Conservation (phyloP, 2,797 vertebrate genomes). For the Decapterus maruadsi region DNA sequence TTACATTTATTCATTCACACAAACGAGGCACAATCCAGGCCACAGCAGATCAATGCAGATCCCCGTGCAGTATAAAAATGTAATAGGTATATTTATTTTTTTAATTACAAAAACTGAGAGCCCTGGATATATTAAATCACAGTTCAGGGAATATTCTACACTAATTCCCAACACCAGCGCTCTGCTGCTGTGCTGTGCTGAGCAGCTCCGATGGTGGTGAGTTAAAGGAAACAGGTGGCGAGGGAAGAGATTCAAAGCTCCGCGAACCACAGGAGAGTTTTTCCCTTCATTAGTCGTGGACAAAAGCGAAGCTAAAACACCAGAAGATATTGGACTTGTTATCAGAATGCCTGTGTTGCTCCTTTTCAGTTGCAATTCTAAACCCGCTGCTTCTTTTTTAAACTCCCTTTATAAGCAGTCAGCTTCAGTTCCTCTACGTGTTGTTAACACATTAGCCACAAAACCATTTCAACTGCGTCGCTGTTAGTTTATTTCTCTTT, state of each 20-base stretch:
- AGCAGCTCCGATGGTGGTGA: neutral
- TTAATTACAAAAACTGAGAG: neutral
- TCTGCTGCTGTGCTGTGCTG: neutral
- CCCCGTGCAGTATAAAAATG: slow-evolving; percentile 2
- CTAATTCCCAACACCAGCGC: neutral
- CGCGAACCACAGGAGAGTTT: slow-evolving; percentile 19
- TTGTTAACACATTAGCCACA: neutral
- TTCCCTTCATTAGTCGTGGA: slow-evolving; percentile 7
- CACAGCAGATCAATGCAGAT: neutral
- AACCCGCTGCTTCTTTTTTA: too few species aligned
- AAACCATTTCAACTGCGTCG: neutral
- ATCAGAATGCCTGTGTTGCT: neutral
- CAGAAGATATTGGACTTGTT: slow-evolving; percentile 14
- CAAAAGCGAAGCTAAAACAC: slow-evolving; percentile 40
- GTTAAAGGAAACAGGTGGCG: neutral
- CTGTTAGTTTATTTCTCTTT: neutral
- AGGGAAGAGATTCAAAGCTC: slow-evolving; percentile 18
- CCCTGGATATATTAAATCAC: neutral
- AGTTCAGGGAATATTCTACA: neutral
- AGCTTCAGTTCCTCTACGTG: neutral
- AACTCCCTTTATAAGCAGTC: neutral
- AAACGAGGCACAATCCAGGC: neutral
- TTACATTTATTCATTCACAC: neutral
- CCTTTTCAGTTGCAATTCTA: neutral
- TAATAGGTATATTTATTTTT: neutral